A percentile compares a stretch with the other conserved stretches of the same genome.
Evolutionary conservation across 2,888 invertebrate species (phyloP).

Genomic region (Allophyes oxyacanthae): DNA sequence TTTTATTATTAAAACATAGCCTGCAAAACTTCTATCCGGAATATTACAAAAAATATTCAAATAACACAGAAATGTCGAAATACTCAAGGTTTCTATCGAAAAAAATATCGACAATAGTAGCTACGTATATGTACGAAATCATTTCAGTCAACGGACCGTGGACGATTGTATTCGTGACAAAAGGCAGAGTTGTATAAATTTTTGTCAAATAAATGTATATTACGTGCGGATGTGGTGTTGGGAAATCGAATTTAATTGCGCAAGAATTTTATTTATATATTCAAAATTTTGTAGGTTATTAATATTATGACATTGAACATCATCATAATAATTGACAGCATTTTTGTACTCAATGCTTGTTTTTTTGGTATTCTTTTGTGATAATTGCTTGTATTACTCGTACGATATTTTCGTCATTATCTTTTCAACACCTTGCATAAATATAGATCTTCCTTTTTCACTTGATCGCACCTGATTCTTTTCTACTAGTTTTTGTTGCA

Average conservation of each 20-base stretch:
- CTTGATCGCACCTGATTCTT: no score
- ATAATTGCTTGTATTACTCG: no score
- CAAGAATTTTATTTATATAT: constrained; percentile 33
- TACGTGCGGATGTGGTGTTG: constrained; percentile 41
- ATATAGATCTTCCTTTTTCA: no score
- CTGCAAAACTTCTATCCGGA: no score
- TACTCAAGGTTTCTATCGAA: constrained; percentile 50
- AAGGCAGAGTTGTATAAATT: constrained; percentile 46
- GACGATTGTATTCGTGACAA: constrained; percentile 53
- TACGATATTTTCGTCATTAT: no score
- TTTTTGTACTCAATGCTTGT: no score
- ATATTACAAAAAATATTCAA: constrained; percentile 47
- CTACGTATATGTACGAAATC: constrained; percentile 42
- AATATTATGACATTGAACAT: neutral
- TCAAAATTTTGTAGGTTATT: neutral
- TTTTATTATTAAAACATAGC: no score
- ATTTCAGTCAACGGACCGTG: constrained; percentile 52
- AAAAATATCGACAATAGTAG: constrained; percentile 55
- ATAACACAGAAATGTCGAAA: constrained; percentile 45
- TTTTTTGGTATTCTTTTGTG: no score
- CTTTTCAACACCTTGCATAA: no score
- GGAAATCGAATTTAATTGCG: constrained; percentile 49
- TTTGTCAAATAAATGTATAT: constrained; percentile 59
- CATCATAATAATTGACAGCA: no score
- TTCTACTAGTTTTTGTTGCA: no score